These are phyloP conservation scores for Clamator glandarius DNA, from an alignment of 2,797 vertebrate species.

Conservation along the genomic window DNA sequence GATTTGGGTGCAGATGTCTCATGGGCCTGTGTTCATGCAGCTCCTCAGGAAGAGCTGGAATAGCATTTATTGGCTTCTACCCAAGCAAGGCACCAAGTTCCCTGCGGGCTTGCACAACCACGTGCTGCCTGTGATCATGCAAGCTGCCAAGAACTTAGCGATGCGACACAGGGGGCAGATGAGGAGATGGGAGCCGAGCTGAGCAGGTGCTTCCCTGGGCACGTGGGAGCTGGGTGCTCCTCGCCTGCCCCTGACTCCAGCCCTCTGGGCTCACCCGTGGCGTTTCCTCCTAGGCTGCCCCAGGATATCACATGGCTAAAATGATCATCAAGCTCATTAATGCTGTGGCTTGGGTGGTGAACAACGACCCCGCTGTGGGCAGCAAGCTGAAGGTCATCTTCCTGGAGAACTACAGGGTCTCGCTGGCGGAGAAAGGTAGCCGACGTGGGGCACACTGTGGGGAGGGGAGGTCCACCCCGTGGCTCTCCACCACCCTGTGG, in stretches of 20 bases:
- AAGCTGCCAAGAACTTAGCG: neutral
- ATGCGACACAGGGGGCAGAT: accelerated
- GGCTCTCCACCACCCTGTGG: neutral
- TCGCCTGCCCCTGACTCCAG: neutral
- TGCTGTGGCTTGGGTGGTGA: constrained; percentile 89
- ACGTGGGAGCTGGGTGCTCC: neutral
- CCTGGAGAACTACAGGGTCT: constrained; percentile 97
- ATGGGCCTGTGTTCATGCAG: too few species aligned
- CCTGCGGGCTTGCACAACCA: neutral
- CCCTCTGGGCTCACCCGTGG: neutral
- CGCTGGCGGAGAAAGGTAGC: constrained; percentile 95
- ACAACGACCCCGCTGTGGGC: constrained; percentile 89
- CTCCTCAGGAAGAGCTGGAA: too few species aligned
- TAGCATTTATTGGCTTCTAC: neutral
- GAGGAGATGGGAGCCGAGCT: neutral
- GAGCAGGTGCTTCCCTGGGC: neutral
- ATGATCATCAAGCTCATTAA: constrained; percentile 96
- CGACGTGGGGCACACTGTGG: accelerated
- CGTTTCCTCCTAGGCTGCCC: constrained; percentile 86
- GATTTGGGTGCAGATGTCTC: too few species aligned
- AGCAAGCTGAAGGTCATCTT: constrained; percentile 92
- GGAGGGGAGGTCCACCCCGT: accelerated
- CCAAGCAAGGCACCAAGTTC: neutral
- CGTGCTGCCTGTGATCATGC: neutral
- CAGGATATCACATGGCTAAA: constrained; percentile 97